Base-by-base conservation (phyloP, 2,888 invertebrate genomes). In the Drosophila birchii region DNA sequence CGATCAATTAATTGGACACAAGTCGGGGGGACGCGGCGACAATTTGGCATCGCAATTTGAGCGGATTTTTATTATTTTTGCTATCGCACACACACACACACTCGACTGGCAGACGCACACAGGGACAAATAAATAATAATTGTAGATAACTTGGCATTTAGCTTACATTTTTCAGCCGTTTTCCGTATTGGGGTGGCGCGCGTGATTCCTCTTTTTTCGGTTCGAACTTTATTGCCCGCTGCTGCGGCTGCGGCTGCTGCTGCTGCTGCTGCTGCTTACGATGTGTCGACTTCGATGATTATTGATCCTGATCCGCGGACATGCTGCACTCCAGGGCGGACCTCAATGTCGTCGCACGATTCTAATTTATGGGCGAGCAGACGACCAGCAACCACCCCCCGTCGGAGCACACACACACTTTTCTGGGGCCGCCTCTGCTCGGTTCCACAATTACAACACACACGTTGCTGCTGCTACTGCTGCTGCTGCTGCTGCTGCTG, bases 91-190 rank as follows among this genome's bases (percentile, higher is more conserved):
- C 57, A 18, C 54, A 45, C 36, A 62, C 49, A 64, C 18, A 7
- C 12, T 9, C 39, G 26, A 18, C 36, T 36, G 54, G 41, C 51
- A 59, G 45, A 59, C 57, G 62, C 67, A 72, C 47, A 71, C 71
- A 58, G 47, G 44, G 64, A 47, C 71, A 79, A 72, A 67, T 76
- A 81, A 81, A 88, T 66, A 86, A 79, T 88, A 84, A 86, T 84
- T 81, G 76, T 79, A 88, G 89, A 86, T 88, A 86, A 84, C 78
- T 86, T 78, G 70, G 84, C 64, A 75, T 86, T 81, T 88, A 75
- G 85, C 89, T 85, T 86, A 85, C 84, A 76, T 85, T 88, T 88
- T 79, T 66, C 57, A 62, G 51, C 69, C 58, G 64, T 76, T 67
- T 76, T 78, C 75, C 84, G 87, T 86, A 69, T 79, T 84, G 85